Evolutionary conservation across 1,140 invertebrate species (phyloP).

Genomic region (Kradibia gibbosae): DNA sequence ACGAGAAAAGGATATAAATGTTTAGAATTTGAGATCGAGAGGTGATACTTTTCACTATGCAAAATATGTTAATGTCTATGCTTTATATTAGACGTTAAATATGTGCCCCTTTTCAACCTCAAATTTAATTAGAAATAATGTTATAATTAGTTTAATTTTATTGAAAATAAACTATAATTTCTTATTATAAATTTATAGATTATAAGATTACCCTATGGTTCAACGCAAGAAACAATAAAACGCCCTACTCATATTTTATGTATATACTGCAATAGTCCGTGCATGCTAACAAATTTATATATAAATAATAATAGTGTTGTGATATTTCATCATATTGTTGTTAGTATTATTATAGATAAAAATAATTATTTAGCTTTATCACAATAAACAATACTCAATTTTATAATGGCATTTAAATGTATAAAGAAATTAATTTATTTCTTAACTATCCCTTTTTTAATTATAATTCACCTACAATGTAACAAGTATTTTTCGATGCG

Average conservation of each 20-base stretch:
- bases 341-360: conserved; percentile 13
- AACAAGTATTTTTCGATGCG: not conserved
- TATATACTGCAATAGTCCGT: not conserved
- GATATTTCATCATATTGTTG: conserved; percentile 1
- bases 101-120: not conserved
- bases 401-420: too few relatives aligned
- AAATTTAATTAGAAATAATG: conserved; percentile 6
- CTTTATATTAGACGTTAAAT: not conserved
- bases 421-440: not conserved
- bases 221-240: not conserved
- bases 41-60: not conserved
- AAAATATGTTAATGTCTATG: not conserved
- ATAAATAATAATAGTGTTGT: not conserved
- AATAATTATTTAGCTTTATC: conserved; percentile 2
- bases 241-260: not conserved
- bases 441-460: not conserved
- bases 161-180: conserved; percentile 25
- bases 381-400: not conserved
- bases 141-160: conserved; percentile 22
- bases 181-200: not conserved
- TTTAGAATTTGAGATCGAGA: conserved; percentile 29
- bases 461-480: not conserved
- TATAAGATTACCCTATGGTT: not conserved
- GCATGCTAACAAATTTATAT: not conserved
- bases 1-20: not conserved